These are phyloP conservation scores for Triplophysa siluroides DNA, from an alignment of 2,113 vertebrate genomes.

Conservation along the genomic window DNA sequence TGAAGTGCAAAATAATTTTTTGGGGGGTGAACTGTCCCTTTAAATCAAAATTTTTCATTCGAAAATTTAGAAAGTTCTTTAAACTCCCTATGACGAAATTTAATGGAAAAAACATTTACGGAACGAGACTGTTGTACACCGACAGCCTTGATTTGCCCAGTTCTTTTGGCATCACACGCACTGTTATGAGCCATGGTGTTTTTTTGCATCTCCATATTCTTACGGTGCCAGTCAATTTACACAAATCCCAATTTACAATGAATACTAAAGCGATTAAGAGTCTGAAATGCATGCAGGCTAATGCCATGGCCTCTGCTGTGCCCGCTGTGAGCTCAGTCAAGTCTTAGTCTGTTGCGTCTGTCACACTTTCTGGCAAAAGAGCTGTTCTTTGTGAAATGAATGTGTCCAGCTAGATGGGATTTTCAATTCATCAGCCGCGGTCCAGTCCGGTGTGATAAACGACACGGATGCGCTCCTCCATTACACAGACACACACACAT, in stretches of 20 bases:
- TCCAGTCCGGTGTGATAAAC: slow-evolving; percentile 48
- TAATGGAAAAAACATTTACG: background rate
- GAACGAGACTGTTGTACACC: background rate
- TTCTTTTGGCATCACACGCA: background rate
- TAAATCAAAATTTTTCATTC: no score
- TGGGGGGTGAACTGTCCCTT: no score
- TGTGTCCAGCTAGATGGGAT: slow-evolving; percentile 40
- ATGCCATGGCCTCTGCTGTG: slow-evolving; percentile 7
- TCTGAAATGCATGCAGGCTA: background rate
- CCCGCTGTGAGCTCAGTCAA: background rate
- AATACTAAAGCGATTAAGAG: slow-evolving; percentile 10
- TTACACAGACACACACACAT: background rate
- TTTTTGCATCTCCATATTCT: background rate
- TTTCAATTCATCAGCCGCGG: slow-evolving; percentile 45
- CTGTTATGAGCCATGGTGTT: background rate
- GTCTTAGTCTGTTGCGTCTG: slow-evolving; percentile 21
- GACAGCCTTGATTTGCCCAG: background rate
- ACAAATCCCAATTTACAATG: slow-evolving; percentile 27
- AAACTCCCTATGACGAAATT: background rate
- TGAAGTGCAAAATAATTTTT: no score
- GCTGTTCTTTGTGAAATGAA: slow-evolving; percentile 38
- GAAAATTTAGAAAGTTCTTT: no score
- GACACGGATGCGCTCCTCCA: slow-evolving; percentile 28
- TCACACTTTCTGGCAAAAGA: slow-evolving; percentile 17
- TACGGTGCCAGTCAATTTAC: background rate